Percentiles rank a stretch among this genome's conserved stretches.
Conservation (phyloP, 2,888 invertebrate genomes). For the Lumbricus terrestris region DNA sequence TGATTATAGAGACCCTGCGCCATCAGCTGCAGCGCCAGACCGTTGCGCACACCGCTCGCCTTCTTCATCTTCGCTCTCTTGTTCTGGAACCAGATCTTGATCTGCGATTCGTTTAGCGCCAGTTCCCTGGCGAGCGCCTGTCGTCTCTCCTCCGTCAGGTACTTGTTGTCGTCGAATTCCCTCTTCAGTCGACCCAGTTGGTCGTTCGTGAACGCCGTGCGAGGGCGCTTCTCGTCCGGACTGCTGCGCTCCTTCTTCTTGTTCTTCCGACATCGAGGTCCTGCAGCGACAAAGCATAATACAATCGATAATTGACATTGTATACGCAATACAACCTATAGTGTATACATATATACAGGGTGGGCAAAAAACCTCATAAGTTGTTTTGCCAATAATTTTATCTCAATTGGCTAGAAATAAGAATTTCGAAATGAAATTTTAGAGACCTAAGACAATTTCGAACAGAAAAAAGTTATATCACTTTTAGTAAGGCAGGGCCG, state of each 20-base stretch:
- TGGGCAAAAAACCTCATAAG: too few species aligned
- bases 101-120: constrained; percentile 77
- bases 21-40: constrained; percentile 85
- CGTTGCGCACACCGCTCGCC: constrained; percentile 74
- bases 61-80: constrained; percentile 96
- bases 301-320: too few species aligned
- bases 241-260: constrained; percentile 38
- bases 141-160: constrained; percentile 86
- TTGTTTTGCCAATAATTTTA: too few species aligned
- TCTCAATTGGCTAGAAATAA: too few species aligned
- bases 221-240: constrained; percentile 72
- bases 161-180: constrained; percentile 72
- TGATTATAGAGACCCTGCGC: constrained; percentile 93
- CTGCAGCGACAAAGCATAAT: constrained; percentile 33
- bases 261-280: constrained; percentile 48
- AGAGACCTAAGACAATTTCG: too few species aligned
- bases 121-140: constrained; percentile 84
- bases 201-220: constrained; percentile 89
- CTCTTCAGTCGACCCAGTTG: constrained; percentile 80
- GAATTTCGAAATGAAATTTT: too few species aligned
- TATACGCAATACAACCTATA: too few species aligned
- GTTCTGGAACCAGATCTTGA: constrained; percentile 95
- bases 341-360: too few species aligned
- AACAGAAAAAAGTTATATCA: too few species aligned
- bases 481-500: too few species aligned